These are phyloP conservation scores for Zaprionus ghesquierei DNA, from an alignment of 1,140 invertebrate genomes.

Conservation along the genomic window DNA sequence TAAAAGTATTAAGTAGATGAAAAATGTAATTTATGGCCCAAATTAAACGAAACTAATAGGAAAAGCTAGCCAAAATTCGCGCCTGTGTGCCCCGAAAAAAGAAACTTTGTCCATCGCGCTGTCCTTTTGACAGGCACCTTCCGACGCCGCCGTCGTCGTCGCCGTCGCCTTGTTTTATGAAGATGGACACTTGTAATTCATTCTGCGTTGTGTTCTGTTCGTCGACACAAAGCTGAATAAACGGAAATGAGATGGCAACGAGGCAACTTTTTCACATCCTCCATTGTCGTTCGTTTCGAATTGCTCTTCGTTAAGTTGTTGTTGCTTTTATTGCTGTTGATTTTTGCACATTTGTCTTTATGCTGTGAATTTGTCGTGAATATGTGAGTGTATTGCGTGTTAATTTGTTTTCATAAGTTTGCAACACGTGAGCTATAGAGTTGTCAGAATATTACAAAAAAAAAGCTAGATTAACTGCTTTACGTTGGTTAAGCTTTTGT, in stretches of 20 bases:
- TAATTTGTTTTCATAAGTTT: too few relatives aligned
- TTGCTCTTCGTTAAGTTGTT: slow-evolving; percentile 20
- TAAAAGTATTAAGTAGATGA: slow-evolving; percentile 75
- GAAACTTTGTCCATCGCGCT: slow-evolving; percentile 7
- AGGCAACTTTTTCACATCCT: slow-evolving; percentile 37
- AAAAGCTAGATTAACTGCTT: too few relatives aligned
- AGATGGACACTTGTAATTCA: slow-evolving; percentile 80
- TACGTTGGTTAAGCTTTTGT: too few relatives aligned
- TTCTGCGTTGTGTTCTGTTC: slow-evolving; percentile 53
- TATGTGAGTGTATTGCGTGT: not conserved
- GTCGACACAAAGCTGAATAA: slow-evolving; percentile 57
- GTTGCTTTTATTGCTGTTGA: slow-evolving; percentile 10
- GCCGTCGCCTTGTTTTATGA: slow-evolving; percentile 67
- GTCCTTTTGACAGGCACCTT: slow-evolving; percentile 77
- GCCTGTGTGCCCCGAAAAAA: not conserved
- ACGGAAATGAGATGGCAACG: slow-evolving; percentile 68
- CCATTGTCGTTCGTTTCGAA: not conserved
- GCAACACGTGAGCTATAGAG: too few relatives aligned
- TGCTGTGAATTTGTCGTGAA: not conserved
- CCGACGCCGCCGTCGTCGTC: slow-evolving; percentile 30
- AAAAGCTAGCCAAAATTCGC: slow-evolving; percentile 56
- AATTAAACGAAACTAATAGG: slow-evolving; percentile 78
- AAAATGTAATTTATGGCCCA: slow-evolving; percentile 74
- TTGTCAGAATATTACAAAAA: too few relatives aligned
- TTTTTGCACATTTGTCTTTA: slow-evolving; percentile 37